Conservation (phyloP, 2,113 vertebrate species). For the Sylvia atricapilla region DNA sequence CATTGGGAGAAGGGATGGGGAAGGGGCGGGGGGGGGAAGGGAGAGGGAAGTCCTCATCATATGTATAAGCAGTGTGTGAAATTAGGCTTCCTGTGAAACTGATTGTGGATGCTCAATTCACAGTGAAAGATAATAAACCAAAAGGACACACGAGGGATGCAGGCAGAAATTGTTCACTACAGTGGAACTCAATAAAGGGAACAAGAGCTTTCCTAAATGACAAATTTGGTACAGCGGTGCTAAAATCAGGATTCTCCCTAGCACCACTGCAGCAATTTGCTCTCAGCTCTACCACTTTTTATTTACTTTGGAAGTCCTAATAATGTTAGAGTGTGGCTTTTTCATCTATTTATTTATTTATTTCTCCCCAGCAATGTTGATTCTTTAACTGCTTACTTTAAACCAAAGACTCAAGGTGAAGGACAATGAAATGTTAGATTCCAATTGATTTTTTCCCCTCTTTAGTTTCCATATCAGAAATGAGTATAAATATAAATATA, state of each 20-base stretch:
- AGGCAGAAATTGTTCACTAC: slow-evolving; percentile 79
- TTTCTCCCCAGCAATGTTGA: slow-evolving; percentile 56
- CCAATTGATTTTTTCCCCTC: slow-evolving; percentile 30
- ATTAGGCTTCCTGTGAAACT: slow-evolving; percentile 78
- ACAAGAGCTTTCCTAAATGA: slow-evolving; percentile 79
- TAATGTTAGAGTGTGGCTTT: slow-evolving; percentile 50
- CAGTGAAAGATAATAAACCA: slow-evolving; percentile 79
- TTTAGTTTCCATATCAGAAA: slow-evolving; percentile 57
- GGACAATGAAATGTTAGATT: slow-evolving; percentile 41
- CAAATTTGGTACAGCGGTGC: slow-evolving; percentile 79
- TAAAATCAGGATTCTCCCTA: slow-evolving; percentile 75
- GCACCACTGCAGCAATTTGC: slow-evolving; percentile 60
- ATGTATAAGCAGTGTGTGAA: slow-evolving; percentile 77
- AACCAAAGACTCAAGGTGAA: slow-evolving; percentile 67
- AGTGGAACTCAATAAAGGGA: slow-evolving; percentile 82
- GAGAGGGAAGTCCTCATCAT: slow-evolving; percentile 60
- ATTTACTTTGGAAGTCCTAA: slow-evolving; percentile 79
- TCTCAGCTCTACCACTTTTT: slow-evolving; percentile 72
- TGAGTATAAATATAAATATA: slow-evolving; percentile 64
- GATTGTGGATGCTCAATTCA: slow-evolving; percentile 75
- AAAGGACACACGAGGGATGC: slow-evolving; percentile 80
- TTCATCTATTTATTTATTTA: slow-evolving; percentile 54
- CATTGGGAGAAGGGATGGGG: slow-evolving; percentile 55
- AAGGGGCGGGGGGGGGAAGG: not conserved
- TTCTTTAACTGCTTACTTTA: slow-evolving; percentile 70